Evolutionary conservation across 2,113 vertebrate species (phyloP).

Genomic region (Alethe castanea): DNA sequence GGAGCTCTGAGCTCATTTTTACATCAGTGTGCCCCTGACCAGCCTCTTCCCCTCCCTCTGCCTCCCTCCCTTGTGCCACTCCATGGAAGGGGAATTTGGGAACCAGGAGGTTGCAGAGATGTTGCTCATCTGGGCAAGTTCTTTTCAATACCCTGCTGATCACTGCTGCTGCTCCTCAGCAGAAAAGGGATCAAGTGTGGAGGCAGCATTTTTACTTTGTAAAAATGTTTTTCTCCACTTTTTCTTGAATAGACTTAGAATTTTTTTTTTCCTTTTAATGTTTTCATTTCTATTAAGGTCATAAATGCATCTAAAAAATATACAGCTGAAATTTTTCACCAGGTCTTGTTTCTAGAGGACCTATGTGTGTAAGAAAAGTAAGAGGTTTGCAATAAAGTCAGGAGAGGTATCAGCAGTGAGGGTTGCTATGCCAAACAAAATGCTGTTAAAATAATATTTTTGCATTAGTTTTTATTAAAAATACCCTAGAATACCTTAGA

Average conservation of each 20-base stretch:
- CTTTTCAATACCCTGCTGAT: not conserved
- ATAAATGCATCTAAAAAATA: not conserved
- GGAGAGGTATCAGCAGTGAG: not conserved
- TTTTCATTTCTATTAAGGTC: not conserved
- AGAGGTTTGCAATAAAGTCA: not conserved
- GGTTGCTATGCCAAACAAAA: not conserved
- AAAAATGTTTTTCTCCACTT: not conserved
- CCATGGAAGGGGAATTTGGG: not conserved
- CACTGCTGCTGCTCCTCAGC: not conserved
- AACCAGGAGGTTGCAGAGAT: not conserved
- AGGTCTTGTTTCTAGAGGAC: not conserved
- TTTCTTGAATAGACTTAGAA: not conserved
- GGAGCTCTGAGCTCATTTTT: not conserved
- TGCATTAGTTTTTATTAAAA: not conserved
- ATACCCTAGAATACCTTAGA: not conserved
- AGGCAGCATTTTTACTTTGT: not conserved
- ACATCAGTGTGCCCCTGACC: fast-evolving
- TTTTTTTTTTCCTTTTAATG: not conserved
- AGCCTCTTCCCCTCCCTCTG: not conserved
- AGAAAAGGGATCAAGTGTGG: not conserved
- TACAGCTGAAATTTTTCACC: not conserved
- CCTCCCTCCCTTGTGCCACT: fast-evolving
- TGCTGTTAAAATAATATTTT: not conserved
- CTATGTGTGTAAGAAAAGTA: not conserved
- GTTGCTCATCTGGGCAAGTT: not conserved